These are phyloP conservation scores for Goniozus legneri DNA, from an alignment of 1,140 invertebrate species.

Conservation along the genomic window DNA sequence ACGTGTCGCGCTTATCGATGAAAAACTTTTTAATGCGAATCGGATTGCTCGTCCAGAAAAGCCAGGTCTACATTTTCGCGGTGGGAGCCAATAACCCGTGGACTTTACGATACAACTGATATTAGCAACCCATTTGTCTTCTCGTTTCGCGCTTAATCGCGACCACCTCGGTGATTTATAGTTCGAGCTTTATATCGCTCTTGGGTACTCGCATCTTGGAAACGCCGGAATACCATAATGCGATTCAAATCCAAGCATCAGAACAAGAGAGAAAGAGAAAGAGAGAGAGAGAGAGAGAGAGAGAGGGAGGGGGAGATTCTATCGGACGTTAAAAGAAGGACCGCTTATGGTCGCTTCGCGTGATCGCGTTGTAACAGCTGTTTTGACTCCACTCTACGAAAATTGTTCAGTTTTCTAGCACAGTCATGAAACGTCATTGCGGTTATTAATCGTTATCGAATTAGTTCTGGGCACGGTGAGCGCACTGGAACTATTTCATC, in stretches of 20 bases:
- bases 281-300: no score
- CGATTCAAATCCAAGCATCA: constrained; percentile 19
- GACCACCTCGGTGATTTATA: constrained; percentile 34
- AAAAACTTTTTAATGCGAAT: no score
- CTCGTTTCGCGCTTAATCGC: constrained; percentile 31
- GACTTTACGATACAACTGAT: constrained; percentile 30
- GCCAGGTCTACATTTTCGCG: no score
- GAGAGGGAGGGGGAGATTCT: no score
- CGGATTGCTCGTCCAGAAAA: no score
- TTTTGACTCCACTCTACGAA: constrained; percentile 16
- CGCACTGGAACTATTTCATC: no score
- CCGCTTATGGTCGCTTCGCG: constrained; percentile 32
- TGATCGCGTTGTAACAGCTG: constrained; percentile 25
- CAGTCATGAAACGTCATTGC: no score
- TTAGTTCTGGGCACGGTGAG: no score
- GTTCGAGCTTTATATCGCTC: constrained; percentile 18
- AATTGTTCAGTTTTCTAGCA: no score
- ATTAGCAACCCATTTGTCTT: constrained; percentile 39
- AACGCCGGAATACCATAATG: constrained; percentile 21
- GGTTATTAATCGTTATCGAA: no score
- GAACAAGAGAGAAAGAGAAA: constrained; percentile 18
- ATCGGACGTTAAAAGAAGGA: constrained; percentile 29
- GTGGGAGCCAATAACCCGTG: constrained; percentile 12
- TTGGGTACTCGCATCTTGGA: constrained; percentile 13
- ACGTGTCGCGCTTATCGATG: no score